These are phyloP conservation scores for Xestobium rufovillosum DNA, from an alignment of 2,888 invertebrate genomes.

Conservation along the genomic window DNA sequence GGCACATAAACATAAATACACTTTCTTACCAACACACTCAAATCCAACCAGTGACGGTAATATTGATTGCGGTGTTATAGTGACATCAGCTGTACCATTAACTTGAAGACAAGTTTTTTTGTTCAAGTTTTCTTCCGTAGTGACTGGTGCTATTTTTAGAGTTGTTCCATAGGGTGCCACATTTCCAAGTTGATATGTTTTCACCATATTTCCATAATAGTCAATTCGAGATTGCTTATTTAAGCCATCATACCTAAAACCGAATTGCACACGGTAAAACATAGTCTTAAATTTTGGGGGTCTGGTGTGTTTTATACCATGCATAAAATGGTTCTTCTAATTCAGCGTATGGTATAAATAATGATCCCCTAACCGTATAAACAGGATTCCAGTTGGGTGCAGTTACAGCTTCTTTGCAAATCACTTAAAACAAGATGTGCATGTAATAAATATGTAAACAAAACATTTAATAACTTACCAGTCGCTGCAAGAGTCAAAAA, in stretches of 20 bases:
- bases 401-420: constrained; percentile 25
- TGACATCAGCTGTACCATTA: constrained; percentile 60
- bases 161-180: constrained; percentile 60
- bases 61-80: constrained; percentile 65
- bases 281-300: constrained; percentile 5
- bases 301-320: constrained; percentile 50
- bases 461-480: too few species aligned
- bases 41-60: constrained; percentile 76
- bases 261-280: constrained; percentile 9
- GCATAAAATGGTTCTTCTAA: constrained; percentile 85
- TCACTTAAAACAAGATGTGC: neutral
- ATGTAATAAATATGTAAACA: too few species aligned
- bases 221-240: constrained; percentile 80
- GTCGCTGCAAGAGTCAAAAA: neutral
- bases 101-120: constrained; percentile 73
- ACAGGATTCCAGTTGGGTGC: constrained; percentile 61
- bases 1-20: too few species aligned
- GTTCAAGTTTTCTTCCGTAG: constrained; percentile 66
- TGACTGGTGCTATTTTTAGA: constrained; percentile 79
- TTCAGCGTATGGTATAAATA: constrained; percentile 90
- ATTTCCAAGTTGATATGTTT: constrained; percentile 72
- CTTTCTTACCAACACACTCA: constrained; percentile 50
- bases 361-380: constrained; percentile 68
- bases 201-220: constrained; percentile 93
- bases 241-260: constrained; percentile 59